Evolutionary conservation across 2,797 vertebrate genomes (phyloP), one percentile per base, ranked within the genome.

Genomic region (Steatocranus sp.): DNA sequence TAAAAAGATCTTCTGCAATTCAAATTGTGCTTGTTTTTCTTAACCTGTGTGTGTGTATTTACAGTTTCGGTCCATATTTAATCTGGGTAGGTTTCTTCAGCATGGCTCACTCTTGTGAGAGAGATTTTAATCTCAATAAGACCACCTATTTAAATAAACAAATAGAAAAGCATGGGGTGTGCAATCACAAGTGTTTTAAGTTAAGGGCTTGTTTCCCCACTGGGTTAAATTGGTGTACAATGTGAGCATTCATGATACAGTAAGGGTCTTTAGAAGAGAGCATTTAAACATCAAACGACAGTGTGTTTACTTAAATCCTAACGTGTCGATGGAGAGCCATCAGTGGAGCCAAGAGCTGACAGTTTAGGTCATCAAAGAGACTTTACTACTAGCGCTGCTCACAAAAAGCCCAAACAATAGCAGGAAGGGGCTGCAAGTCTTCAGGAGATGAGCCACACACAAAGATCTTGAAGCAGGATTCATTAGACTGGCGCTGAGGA

Each of bases 401-500:
- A 85, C 85, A 92, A 87, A 91, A 83, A 68, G 38, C 79, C 74
- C 75, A 88, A 94, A 96, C 95, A 96, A 96, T 95, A 89, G 80
- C 86, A 95, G 95, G 96, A 96, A 95, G 86, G 76, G 86, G 46
- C 88, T 87, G 84, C 36, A 32, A 76, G 93, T 92, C 92, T 94
- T 92, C 90, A 93, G 93, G 90, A 95, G 95, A 95, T 94, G 94
- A 95, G 91, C 93, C 86, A 86, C 93, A 93, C 92, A 94, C 86
- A 94, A 94, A 95, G 94, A 92, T 93, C 94, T 95, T 92, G 68
- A 87, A 89, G 89, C 85, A 79, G 88, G 86, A 91, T 85, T 93
- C 93, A 87, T 92, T 82, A 92, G 87, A 89, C 89, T 92, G 93
- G 92, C 75, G 88, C 92, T 93, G 81, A 84, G 80, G 80, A 84